A percentile compares a stretch with the other conserved stretches of the same genome.
Conservation (phyloP, 2,888 invertebrate genomes). For the Agriopis aurantiaria region DNA sequence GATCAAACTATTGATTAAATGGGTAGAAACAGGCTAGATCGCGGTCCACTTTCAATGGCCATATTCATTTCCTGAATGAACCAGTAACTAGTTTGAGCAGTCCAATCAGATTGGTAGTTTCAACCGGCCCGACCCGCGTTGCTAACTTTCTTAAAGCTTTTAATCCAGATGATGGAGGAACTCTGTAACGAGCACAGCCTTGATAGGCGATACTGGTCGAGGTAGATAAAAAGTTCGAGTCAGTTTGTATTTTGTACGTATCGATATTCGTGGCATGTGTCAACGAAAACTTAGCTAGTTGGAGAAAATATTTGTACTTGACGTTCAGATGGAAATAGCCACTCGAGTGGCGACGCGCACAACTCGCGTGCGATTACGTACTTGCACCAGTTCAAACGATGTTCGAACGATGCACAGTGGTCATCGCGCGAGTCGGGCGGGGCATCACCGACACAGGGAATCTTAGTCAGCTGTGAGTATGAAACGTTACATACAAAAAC, state of each 20-base stretch:
- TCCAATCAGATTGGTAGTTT: constrained; percentile 12
- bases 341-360: no score
- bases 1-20: background rate
- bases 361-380: no score
- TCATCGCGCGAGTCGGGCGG: no score
- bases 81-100: background rate
- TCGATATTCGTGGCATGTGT: background rate
- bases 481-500: no score
- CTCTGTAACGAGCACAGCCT: constrained; percentile 11
- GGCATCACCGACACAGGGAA: no score
- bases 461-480: no score
- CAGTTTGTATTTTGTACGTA: background rate
- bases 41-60: background rate
- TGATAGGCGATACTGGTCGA: constrained; percentile 5
- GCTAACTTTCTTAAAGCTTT: constrained; percentile 17
- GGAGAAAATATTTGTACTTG: background rate
- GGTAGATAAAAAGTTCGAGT: constrained; percentile 10
- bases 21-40: background rate
- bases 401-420: no score
- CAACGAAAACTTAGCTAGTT: background rate
- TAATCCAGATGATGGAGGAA: constrained; percentile 20
- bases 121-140: background rate
- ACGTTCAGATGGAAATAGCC: no score
- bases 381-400: no score
- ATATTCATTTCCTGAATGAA: background rate